Conservation (phyloP, 2,888 invertebrate genomes). For the Serripes groenlandicus region DNA sequence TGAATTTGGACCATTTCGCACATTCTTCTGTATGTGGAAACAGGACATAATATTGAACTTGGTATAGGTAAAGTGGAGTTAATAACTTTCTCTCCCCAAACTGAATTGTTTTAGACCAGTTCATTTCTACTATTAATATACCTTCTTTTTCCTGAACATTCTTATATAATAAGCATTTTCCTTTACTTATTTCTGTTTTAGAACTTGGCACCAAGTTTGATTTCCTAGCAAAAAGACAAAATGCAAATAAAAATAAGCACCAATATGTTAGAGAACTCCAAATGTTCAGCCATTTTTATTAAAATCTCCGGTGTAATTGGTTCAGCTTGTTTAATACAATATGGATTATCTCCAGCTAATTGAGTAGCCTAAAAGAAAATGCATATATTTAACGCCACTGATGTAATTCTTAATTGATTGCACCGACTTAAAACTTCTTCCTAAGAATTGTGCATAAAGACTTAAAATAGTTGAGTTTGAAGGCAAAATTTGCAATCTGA, state of each 20-base stretch:
- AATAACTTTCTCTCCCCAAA: constrained; percentile 3
- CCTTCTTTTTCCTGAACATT: background rate
- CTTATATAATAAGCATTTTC: background rate
- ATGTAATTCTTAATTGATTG: background rate
- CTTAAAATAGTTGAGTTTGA: background rate
- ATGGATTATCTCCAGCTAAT: background rate
- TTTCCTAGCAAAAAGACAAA: constrained; percentile 27
- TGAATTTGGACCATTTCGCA: background rate
- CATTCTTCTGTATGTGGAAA: background rate
- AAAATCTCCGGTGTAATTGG: background rate
- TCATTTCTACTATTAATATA: background rate
- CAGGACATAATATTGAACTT: background rate
- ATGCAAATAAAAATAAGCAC: constrained; percentile 19
- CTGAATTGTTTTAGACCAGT: constrained; percentile 6
- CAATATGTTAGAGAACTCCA: background rate
- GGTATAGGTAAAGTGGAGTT: background rate
- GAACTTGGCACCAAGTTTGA: background rate
- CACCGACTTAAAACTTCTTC: background rate
- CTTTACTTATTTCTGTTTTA: background rate
- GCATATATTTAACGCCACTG: background rate
- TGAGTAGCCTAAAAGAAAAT: background rate
- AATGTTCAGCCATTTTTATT: background rate
- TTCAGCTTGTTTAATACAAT: background rate
- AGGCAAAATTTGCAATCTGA: background rate
- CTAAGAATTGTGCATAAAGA: background rate